Evolutionary conservation across 2,113 vertebrate genomes (phyloP).

Genomic region (Pagrus major): DNA sequence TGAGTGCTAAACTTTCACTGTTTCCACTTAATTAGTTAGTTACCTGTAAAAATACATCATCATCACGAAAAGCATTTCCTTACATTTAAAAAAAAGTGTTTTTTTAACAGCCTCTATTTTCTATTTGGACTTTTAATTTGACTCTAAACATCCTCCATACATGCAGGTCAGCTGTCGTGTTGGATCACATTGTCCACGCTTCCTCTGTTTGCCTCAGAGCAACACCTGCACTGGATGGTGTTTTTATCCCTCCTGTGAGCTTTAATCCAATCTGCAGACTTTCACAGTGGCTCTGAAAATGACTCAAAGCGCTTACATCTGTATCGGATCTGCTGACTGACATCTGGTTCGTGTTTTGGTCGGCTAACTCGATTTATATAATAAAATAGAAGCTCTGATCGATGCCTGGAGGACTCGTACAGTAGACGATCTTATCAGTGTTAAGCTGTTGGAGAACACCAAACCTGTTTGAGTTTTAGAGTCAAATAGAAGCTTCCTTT

Average conservation of each 20-base stretch:
- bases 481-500: constrained; percentile 13
- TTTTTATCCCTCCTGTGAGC: neutral
- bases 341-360: constrained; percentile 34
- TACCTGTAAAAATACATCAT: no score
- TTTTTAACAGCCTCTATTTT: no score
- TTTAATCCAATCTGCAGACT: constrained; percentile 6
- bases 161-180: no score
- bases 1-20: no score
- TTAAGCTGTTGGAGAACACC: neutral
- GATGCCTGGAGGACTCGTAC: neutral
- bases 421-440: neutral
- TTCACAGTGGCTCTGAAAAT: neutral
- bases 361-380: neutral
- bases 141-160: no score
- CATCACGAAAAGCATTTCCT: no score
- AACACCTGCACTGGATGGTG: no score
- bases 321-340: neutral
- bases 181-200: no score
- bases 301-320: neutral
- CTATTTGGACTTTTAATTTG: no score
- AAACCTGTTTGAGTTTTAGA: neutral
- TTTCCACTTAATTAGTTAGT: no score
- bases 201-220: no score
- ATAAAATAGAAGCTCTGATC: neutral
- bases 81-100: no score